Conservation (phyloP, 2,113 vertebrate genomes). For the Otocyon megalotis region DNA sequence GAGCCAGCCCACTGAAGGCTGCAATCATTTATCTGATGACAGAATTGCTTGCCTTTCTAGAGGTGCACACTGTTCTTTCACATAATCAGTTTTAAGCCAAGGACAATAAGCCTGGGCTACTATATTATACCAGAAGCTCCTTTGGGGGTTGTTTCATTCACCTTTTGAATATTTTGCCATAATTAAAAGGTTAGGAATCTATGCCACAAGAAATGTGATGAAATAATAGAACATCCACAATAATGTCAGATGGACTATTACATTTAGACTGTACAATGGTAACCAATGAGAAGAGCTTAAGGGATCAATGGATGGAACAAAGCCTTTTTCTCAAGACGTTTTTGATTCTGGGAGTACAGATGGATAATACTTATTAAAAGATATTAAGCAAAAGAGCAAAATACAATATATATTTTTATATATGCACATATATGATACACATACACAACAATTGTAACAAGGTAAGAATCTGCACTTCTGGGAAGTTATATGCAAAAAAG, state of each 20-base stretch:
- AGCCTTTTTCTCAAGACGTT: not conserved
- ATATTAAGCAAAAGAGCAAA: not conserved
- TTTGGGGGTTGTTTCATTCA: not conserved
- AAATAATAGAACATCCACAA: not conserved
- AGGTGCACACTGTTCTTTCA: not conserved
- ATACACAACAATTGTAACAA: not conserved
- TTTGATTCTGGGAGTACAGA: not conserved
- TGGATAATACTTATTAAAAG: not conserved
- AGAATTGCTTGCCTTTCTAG: slow-evolving; percentile 16
- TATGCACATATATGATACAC: not conserved
- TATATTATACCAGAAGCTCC: not conserved
- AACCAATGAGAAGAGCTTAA: not conserved
- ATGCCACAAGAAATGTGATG: not conserved
- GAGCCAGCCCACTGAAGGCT: slow-evolving; percentile 47
- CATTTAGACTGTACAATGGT: not conserved
- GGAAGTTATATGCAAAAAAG: not conserved
- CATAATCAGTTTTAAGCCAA: slow-evolving; percentile 33
- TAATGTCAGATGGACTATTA: not conserved
- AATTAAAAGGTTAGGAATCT: slow-evolving; percentile 57
- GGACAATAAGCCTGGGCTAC: slow-evolving; percentile 36
- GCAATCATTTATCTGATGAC: slow-evolving; percentile 58
- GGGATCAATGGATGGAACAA: not conserved
- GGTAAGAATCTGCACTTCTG: not conserved
- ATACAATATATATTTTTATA: not conserved
- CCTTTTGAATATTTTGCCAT: slow-evolving; percentile 16